phyloP scores from a whole-genome alignment of 2,797 vertebrate species.

The Myioborus miniatus region DNA sequence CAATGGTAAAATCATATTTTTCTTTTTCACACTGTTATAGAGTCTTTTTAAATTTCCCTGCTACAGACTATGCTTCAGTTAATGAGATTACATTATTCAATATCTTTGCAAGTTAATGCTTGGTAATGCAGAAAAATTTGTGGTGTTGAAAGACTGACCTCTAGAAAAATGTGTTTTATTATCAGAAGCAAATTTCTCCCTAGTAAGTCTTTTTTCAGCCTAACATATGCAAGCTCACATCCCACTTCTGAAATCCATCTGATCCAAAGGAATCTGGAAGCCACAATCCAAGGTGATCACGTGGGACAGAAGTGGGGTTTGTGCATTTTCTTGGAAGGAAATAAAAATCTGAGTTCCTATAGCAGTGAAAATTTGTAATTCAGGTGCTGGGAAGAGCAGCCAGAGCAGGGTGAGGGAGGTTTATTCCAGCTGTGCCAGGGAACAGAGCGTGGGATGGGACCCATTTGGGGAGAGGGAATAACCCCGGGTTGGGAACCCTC shows the following conservation, averaged over 20 bases:
- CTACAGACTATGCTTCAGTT: neutral
- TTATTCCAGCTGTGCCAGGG: neutral
- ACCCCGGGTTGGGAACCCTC: neutral
- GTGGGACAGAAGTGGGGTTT: accelerated
- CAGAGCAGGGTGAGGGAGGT: neutral
- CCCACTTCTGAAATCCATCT: neutral
- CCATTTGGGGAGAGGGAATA: neutral
- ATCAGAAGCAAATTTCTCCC: neutral
- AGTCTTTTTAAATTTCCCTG: neutral
- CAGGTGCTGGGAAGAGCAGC: neutral
- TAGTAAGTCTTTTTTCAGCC: neutral
- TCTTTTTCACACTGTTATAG: neutral
- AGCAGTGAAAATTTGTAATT: neutral
- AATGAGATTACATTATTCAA: neutral
- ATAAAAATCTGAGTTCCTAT: neutral
- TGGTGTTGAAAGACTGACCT: neutral
- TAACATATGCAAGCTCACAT: neutral
- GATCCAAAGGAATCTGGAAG: neutral
- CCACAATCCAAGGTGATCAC: neutral
- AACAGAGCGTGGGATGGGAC: neutral
- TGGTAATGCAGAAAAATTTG: neutral
- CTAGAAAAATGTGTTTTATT: neutral
- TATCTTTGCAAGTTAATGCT: neutral
- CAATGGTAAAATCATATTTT: neutral
- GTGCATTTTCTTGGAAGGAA: neutral